Conservation (phyloP, 2,888 invertebrate species). For the Scaeva pyrastri region DNA sequence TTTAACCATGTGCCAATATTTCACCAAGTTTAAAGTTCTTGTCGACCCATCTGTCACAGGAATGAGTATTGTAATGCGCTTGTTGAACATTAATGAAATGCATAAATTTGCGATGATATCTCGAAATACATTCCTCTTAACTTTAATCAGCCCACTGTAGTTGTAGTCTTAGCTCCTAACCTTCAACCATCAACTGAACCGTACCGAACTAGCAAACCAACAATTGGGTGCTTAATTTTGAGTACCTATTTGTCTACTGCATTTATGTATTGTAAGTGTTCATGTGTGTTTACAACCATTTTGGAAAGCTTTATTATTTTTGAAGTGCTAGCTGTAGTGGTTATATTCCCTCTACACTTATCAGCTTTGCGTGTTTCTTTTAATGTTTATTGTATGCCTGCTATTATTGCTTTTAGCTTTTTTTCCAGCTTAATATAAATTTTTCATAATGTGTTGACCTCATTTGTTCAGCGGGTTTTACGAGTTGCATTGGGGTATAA, state of each 20-base stretch:
- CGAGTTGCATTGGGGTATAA: too few species aligned
- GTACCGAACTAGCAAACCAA: conserved; percentile 25
- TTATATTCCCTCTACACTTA: conserved; percentile 58
- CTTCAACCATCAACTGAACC: not conserved
- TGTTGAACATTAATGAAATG: conserved; percentile 76
- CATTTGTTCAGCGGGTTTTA: too few species aligned
- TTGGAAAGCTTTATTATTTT: conserved; percentile 67
- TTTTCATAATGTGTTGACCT: too few species aligned
- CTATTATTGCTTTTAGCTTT: conserved; percentile 44
- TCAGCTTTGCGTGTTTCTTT: conserved; percentile 58
- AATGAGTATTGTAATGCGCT: conserved; percentile 73
- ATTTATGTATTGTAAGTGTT: conserved; percentile 34
- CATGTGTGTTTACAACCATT: conserved; percentile 57
- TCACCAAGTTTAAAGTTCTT: conserved; percentile 67
- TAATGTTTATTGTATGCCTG: conserved; percentile 37
- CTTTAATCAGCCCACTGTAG: conserved; percentile 23
- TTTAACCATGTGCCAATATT: conserved; percentile 68
- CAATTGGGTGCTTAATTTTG: conserved; percentile 63
- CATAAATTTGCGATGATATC: conserved; percentile 76
- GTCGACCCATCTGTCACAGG: conserved; percentile 75
- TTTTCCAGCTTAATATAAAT: not conserved
- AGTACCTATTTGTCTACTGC: conserved; percentile 32
- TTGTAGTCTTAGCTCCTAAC: not conserved
- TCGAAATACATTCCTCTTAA: conserved; percentile 68
- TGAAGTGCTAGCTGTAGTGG: conserved; percentile 53